Conservation (phyloP, 2,888 invertebrate species). For the Danaus chrysippus region DNA sequence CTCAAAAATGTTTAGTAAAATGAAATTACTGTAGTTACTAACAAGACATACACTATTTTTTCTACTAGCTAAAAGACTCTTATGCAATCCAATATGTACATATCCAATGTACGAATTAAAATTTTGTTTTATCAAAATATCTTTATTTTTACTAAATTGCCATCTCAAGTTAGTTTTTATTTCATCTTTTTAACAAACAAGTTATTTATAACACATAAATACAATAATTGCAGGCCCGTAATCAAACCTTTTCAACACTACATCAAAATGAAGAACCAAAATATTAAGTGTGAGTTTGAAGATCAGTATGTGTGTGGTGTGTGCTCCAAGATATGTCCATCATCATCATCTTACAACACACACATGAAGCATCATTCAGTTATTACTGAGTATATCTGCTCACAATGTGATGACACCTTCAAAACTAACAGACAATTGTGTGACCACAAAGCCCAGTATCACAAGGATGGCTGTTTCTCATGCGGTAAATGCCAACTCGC, state of each 20-base stretch:
- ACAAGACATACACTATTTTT: too few species aligned
- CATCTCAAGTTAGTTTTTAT: too few species aligned
- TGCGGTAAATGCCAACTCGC: constrained; percentile 19
- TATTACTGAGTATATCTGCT: constrained; percentile 5
- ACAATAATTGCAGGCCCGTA: neutral
- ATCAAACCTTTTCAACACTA: constrained; percentile 4
- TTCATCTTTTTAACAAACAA: too few species aligned
- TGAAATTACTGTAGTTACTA: too few species aligned
- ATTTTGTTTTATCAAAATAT: too few species aligned
- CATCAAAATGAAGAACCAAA: neutral
- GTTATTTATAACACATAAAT: too few species aligned
- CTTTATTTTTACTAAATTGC: too few species aligned
- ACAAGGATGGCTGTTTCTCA: constrained; percentile 15
- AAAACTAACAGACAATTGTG: constrained; percentile 10
- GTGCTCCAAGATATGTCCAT: constrained; percentile 1
- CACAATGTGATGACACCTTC: constrained; percentile 17
- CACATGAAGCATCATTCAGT: constrained; percentile 11
- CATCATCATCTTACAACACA: neutral
- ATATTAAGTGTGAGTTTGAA: neutral
- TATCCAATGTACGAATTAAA: too few species aligned
- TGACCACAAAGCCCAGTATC: constrained; percentile 9
- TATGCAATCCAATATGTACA: too few species aligned
- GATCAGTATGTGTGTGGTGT: constrained; percentile 2
- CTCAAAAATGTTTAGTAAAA: too few species aligned
- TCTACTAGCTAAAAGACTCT: too few species aligned